Conservation (phyloP, 2,113 vertebrate species). For the Cyanoramphus novaezelandiae region DNA sequence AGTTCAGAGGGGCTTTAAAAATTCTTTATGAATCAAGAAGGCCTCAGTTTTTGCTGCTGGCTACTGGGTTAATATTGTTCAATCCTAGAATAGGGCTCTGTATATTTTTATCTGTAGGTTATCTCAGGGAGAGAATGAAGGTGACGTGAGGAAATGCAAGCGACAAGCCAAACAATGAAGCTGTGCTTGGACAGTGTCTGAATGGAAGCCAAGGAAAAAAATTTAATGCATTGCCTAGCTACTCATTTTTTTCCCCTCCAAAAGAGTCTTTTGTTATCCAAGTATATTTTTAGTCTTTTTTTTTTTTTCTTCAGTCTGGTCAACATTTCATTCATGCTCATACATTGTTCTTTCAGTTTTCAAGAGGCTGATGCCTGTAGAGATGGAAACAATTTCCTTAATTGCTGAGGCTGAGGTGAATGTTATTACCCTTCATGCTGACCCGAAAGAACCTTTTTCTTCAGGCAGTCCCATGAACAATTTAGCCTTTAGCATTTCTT, state of each 20-base stretch:
- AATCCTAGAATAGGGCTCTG: background rate
- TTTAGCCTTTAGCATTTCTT: constrained; percentile 38
- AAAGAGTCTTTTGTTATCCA: constrained; percentile 28
- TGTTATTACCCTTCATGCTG: constrained; percentile 21
- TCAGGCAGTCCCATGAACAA: background rate
- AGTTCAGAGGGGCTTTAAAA: background rate
- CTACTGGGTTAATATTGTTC: background rate
- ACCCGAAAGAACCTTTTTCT: constrained; percentile 48
- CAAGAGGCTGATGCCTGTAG: background rate
- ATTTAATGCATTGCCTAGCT: constrained; percentile 43
- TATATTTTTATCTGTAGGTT: constrained; percentile 16
- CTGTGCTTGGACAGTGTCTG: constrained; percentile 60
- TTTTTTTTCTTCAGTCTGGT: background rate
- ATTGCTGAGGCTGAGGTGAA: constrained; percentile 26
- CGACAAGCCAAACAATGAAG: background rate
- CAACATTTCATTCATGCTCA: constrained; percentile 60
- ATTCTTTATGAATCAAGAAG: background rate
- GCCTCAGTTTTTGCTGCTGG: background rate
- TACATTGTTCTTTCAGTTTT: constrained; percentile 18
- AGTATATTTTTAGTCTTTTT: constrained; percentile 37
- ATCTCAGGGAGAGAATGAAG: constrained; percentile 9
- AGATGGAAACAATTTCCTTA: constrained; percentile 48
- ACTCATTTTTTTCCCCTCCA: background rate
- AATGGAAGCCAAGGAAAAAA: constrained; percentile 38
- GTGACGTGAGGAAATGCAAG: constrained; percentile 4